Percentiles rank a stretch among this genome's conserved stretches.
These are phyloP conservation scores for Chrysomela aeneicollis DNA, from an alignment of 2,888 invertebrate genomes.

Conservation along the genomic window DNA sequence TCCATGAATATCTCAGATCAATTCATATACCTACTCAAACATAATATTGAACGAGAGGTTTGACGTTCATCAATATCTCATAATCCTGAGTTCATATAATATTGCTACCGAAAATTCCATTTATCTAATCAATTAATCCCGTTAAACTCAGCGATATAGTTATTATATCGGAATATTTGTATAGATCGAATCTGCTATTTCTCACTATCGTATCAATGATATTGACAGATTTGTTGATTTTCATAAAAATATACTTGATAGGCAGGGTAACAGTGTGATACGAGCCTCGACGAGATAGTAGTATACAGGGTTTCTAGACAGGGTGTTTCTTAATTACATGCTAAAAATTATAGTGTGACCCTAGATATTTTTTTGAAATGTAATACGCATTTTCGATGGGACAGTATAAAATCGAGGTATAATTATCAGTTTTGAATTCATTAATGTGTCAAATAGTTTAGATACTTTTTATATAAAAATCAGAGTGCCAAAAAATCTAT, in stretches of 20 bases:
- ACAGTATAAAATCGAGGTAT: no score
- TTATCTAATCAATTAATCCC: conserved; percentile 55
- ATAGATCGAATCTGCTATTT: conserved; percentile 12
- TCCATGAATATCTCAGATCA: conserved; percentile 47
- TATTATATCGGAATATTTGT: conserved; percentile 46
- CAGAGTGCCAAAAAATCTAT: no score
- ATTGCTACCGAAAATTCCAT: conserved; percentile 53
- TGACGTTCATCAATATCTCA: conserved; percentile 48
- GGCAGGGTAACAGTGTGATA: no score
- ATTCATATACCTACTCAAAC: conserved; percentile 46
- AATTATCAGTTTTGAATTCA: no score
- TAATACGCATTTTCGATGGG: no score
- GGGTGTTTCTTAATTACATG: no score
- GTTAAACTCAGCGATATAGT: conserved; percentile 46
- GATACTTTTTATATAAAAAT: no score
- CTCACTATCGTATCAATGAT: not conserved
- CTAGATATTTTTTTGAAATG: no score
- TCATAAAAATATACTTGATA: not conserved
- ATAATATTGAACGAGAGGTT: conserved; percentile 45
- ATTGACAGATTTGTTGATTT: not conserved
- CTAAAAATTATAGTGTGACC: no score
- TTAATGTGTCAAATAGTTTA: no score
- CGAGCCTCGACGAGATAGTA: no score
- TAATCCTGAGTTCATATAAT: conserved; percentile 52
- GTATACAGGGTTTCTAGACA: no score